Evolutionary conservation across 2,888 invertebrate genomes (phyloP), one percentile per base, ranked within the genome.

Genomic region (Amorpha juglandis): DNA sequence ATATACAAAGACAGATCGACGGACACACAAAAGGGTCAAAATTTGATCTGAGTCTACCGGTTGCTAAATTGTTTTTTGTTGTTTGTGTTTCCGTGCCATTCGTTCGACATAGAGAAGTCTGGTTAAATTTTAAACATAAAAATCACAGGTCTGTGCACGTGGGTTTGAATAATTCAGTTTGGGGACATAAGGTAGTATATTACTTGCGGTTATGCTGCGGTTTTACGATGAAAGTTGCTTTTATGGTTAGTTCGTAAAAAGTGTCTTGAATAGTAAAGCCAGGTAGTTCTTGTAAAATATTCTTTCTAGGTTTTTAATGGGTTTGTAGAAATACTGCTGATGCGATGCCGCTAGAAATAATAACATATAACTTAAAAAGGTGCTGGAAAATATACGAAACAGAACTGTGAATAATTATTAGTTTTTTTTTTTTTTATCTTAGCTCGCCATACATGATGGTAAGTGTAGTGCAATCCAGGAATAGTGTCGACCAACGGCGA

Each of bases 121-220:
- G 65, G 58, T 69, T 67, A 65, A 63, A 69, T 53, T 63, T 69
- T 63, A 53, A 45, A 51, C 55, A 50, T 58, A 35, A 67, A 66
- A 64, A 63, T 19, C 53, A 45, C 19, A 14, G 67, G 19, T 11
- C 42, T 16, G 52, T 52, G 64, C 38, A 67, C 70, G 69, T 70
- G 70, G 51, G 50, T 64, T 21, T 70, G 70, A 70, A 73, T 73
- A 73, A 70, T 71, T 58, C 42, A 58, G 19, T 42, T 19, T 12
- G 42, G 62, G 53, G 42, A 69, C 64, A 68, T 19, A 68, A 63
- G 63, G 48, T 38, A 48, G 12, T 7, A 11, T 16, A 11, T 42
- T 58, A 12, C 19, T 12, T 19, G 8, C 19, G 19, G 42, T n/a
- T 6, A 6, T 12, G 12, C 12, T 2, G 19, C 42, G 38, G 16